phyloP scores from a whole-genome alignment of 2,113 vertebrate genomes.

The Oncorhynchus clarkii region DNA sequence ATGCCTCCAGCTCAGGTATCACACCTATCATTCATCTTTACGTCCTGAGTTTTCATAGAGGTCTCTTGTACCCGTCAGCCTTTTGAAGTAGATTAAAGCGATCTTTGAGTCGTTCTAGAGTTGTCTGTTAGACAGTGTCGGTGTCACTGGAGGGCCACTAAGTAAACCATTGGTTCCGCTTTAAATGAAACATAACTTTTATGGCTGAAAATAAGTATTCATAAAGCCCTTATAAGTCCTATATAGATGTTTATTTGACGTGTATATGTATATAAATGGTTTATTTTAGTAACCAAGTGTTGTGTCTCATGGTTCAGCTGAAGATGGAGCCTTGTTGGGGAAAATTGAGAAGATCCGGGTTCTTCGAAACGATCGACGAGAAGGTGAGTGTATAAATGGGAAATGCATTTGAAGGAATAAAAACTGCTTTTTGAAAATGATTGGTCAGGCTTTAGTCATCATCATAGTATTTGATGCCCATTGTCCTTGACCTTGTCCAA shows the following conservation, averaged over 20 bases:
- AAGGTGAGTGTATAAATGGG: conserved; percentile 76
- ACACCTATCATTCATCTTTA: not conserved
- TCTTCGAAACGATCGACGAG: conserved; percentile 91
- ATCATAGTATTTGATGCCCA: too few species aligned
- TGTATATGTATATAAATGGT: not conserved
- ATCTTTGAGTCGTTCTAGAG: too few species aligned
- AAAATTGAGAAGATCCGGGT: conserved; percentile 95
- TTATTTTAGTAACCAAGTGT: conserved; percentile 8
- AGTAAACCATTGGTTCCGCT: too few species aligned
- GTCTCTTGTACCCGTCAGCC: too few species aligned
- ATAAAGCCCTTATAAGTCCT: not conserved
- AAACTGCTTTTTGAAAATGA: not conserved
- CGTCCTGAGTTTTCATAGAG: not conserved
- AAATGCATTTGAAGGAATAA: too few species aligned
- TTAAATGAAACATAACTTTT: too few species aligned
- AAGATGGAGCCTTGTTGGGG: conserved; percentile 90
- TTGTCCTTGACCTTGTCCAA: not conserved
- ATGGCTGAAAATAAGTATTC: too few species aligned
- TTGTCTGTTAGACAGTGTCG: too few species aligned
- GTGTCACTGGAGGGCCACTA: too few species aligned
- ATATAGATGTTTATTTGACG: not conserved
- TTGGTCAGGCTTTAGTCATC: not conserved
- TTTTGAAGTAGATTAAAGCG: too few species aligned
- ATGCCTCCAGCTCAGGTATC: not conserved
- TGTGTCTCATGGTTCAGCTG: conserved; percentile 74